Conservation (phyloP, 2,113 vertebrate genomes). For the Kryptolebias marmoratus region DNA sequence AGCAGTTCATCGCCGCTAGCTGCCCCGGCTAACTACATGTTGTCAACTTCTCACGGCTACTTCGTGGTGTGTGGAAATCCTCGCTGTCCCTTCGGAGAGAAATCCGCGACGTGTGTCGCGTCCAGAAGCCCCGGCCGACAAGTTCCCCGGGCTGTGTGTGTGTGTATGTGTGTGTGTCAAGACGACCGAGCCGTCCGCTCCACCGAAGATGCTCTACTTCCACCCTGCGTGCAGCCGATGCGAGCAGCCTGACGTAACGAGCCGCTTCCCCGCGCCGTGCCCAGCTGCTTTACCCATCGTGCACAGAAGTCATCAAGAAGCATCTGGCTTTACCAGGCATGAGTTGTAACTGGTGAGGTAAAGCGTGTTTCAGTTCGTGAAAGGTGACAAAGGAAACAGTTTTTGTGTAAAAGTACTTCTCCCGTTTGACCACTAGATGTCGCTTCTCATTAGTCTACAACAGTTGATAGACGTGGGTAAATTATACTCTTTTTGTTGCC, state of each 20-base stretch:
- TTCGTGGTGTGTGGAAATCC: slow-evolving; percentile 9
- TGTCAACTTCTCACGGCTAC: slow-evolving; percentile 48
- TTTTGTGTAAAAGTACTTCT: not conserved
- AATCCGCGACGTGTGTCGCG: slow-evolving; percentile 6
- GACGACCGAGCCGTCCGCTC: slow-evolving; percentile 37
- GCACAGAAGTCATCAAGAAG: not conserved
- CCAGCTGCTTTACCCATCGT: too few relatives aligned
- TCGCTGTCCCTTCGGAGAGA: not conserved
- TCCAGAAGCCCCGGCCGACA: not conserved
- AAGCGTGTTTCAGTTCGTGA: not conserved
- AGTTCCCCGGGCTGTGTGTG: slow-evolving; percentile 7
- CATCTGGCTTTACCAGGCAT: not conserved
- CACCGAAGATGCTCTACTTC: slow-evolving; percentile 39
- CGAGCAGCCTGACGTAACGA: slow-evolving; percentile 62
- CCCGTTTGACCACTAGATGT: slow-evolving; percentile 51
- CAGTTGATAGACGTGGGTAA: not conserved
- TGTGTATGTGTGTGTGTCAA: not conserved
- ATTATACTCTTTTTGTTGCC: not conserved
- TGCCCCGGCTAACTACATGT: slow-evolving; percentile 39
- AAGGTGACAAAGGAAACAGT: not conserved
- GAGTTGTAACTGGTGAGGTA: not conserved
- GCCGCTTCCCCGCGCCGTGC: not conserved
- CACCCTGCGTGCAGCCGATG: slow-evolving; percentile 60
- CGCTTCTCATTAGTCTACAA: not conserved
- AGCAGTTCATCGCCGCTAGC: slow-evolving; percentile 52